Conservation (phyloP, 2,888 invertebrate genomes). For the Piscicola geometra region DNA sequence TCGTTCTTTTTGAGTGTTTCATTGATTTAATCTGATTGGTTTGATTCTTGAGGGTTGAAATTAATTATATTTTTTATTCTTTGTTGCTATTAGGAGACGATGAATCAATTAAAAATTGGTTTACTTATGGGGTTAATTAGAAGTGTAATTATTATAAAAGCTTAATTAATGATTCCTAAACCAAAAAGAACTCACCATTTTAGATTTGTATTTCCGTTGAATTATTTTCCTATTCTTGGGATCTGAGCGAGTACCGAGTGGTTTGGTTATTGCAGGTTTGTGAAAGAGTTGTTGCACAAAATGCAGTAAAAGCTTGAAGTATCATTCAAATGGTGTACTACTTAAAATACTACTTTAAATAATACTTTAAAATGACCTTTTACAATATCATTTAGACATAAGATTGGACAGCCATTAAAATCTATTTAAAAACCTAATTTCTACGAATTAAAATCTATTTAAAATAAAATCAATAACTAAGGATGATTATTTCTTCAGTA, state of each 20-base stretch:
- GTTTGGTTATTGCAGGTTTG: slow-evolving; percentile 11
- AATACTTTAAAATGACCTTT: background rate
- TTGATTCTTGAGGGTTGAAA: too few species aligned
- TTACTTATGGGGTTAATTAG: slow-evolving; percentile 53
- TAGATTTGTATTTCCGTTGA: slow-evolving; percentile 92
- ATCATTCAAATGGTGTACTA: background rate
- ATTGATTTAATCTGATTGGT: too few species aligned
- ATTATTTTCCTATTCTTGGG: slow-evolving; percentile 93
- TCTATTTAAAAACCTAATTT: background rate
- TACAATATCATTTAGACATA: background rate
- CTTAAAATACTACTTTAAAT: too few species aligned
- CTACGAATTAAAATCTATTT: background rate
- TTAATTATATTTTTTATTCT: too few species aligned
- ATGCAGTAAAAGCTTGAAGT: background rate
- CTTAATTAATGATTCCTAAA: slow-evolving; percentile 1
- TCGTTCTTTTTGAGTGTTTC: too few species aligned
- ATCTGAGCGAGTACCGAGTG: slow-evolving; percentile 65
- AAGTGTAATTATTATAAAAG: background rate
- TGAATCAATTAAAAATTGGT: too few species aligned
- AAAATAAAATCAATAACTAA: background rate
- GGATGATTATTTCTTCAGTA: background rate
- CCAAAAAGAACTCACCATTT: slow-evolving; percentile 74
- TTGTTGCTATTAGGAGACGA: too few species aligned
- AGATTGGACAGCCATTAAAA: slow-evolving; percentile 32
- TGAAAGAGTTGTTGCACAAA: background rate